Percentiles rank a stretch among this genome's conserved stretches.
Conservation (phyloP, 2,113 vertebrate genomes). For the Gymnobelideus leadbeateri region DNA sequence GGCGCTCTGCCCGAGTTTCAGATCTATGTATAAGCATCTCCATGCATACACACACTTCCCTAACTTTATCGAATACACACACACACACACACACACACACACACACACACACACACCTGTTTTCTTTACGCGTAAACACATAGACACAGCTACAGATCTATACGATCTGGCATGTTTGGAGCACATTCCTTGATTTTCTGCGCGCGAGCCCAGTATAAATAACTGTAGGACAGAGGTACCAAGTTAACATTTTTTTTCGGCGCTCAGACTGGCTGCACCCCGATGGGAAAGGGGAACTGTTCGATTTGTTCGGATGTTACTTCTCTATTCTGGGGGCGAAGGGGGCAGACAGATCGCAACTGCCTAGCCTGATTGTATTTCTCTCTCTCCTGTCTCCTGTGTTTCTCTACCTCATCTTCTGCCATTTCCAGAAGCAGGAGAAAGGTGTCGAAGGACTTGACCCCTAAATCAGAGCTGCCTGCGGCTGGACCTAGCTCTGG, state of each 20-base stretch:
- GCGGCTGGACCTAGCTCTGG: slow-evolving; percentile 74
- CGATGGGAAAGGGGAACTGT: slow-evolving; percentile 57
- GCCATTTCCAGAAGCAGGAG: slow-evolving; percentile 78
- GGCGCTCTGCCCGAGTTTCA: fast-evolving
- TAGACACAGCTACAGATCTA: slow-evolving; percentile 8
- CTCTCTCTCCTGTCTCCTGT: slow-evolving; percentile 32
- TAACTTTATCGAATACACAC: background rate
- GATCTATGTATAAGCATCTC: background rate
- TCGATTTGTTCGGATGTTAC: slow-evolving; percentile 35
- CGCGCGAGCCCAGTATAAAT: slow-evolving; percentile 53
- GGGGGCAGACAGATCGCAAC: slow-evolving; percentile 32
- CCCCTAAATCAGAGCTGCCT: slow-evolving; percentile 81
- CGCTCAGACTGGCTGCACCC: background rate
- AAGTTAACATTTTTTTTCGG: slow-evolving; percentile 24
- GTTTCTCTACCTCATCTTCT: slow-evolving; percentile 57
- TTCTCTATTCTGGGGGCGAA: background rate
- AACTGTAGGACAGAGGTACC: background rate
- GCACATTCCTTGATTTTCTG: slow-evolving; percentile 62
- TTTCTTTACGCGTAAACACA: background rate
- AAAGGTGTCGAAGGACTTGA: slow-evolving; percentile 85
- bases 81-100: slow-evolving; percentile 14
- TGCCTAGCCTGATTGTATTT: slow-evolving; percentile 42
- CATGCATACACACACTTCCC: background rate
- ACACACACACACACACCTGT: slow-evolving; percentile 14
- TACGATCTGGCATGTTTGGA: background rate